Conservation (phyloP, 2,113 vertebrate species). For the Hipposideros armiger region DNA sequence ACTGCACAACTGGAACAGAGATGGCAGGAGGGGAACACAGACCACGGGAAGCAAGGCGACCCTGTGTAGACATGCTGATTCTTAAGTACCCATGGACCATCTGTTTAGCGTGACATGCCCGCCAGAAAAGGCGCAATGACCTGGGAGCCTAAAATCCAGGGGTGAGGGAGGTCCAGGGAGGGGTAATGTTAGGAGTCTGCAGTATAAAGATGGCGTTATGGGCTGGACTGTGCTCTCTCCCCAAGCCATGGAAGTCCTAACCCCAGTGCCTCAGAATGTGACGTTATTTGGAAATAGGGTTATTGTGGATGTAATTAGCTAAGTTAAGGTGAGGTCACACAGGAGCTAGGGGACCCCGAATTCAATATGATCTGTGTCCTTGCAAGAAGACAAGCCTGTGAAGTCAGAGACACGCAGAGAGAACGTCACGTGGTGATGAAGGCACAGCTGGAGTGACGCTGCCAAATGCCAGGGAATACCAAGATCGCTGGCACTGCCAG, state of each 20-base stretch:
- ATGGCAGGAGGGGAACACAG: too few species aligned
- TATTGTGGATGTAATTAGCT: too few species aligned
- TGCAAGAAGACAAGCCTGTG: accelerated
- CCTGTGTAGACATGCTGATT: not conserved
- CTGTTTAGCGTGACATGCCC: not conserved
- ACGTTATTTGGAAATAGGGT: not conserved
- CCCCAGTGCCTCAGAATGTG: too few species aligned
- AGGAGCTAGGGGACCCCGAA: not conserved
- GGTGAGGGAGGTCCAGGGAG: too few species aligned
- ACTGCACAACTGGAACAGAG: too few species aligned
- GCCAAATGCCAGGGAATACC: not conserved
- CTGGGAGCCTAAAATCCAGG: not conserved
- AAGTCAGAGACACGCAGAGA: not conserved
- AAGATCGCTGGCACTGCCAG: too few species aligned
- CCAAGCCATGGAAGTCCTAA: not conserved
- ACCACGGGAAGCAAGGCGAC: accelerated
- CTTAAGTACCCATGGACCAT: accelerated
- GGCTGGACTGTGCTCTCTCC: not conserved
- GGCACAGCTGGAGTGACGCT: accelerated
- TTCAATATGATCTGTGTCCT: not conserved
- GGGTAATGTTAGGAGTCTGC: accelerated
- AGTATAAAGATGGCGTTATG: too few species aligned
- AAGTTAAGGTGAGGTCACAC: not conserved
- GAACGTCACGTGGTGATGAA: not conserved
- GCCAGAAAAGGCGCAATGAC: accelerated